Evolutionary conservation across 1,140 invertebrate genomes (phyloP).

Genomic region (Neuroterus valhalla): DNA sequence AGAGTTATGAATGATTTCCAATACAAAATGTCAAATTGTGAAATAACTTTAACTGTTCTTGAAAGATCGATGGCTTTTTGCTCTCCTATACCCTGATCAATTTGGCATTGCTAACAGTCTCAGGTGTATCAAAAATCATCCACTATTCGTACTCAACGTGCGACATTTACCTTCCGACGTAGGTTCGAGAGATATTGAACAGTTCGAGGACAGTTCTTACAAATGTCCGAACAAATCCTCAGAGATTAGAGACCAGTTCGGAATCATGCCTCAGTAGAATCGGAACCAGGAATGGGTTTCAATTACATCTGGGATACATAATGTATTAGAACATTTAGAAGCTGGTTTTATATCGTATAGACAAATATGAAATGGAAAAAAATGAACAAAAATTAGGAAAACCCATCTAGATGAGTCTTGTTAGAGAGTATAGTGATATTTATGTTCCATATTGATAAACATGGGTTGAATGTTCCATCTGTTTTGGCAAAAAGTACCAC

Average conservation of each 20-base stretch:
- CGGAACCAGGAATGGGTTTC: not conserved
- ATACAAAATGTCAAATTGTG: not conserved
- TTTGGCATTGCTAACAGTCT: conserved; percentile 64
- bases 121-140: conserved; percentile 70
- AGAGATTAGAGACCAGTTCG: conserved; percentile 66
- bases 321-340: not conserved
- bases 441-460: not conserved
- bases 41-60: not conserved
- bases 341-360: not conserved
- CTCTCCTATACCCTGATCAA: conserved; percentile 40
- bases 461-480: not conserved
- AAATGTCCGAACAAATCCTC: conserved; percentile 73
- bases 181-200: conserved; percentile 64
- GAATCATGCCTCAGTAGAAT: not conserved
- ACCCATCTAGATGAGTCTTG: too few relatives aligned
- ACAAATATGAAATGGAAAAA: too few relatives aligned
- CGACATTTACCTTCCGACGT: conserved; percentile 67
- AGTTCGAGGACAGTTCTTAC: conserved; percentile 70
- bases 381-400: too few relatives aligned
- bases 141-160: conserved; percentile 59
- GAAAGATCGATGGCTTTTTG: conserved; percentile 13
- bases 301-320: not conserved
- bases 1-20: not conserved
- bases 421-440: not conserved
- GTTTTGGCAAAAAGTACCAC: not conserved